Evolutionary conservation across 1,140 invertebrate genomes (phyloP), one percentile per base, ranked within the genome.

Genomic region (Heliconius eleuchia): DNA sequence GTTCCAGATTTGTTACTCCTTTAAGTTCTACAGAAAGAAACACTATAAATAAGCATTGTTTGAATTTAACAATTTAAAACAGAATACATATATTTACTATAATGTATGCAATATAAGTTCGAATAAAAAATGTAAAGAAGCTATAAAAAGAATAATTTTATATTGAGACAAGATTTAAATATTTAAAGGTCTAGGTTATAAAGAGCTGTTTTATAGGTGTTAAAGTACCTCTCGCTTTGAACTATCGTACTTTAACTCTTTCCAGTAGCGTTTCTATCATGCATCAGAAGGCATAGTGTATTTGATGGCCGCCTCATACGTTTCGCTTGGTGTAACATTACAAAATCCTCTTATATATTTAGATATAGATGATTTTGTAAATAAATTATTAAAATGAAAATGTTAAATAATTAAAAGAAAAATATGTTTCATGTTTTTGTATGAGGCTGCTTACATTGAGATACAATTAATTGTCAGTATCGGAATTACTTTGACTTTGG

Each of bases 141-240:
- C 42, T 16, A 30, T 23, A 30, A 66, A 27, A 30, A 30, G 60
- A 66, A 66, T 66, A 30, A 30, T 66, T 66, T 66, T 27, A 66
- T 66, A 66, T 66, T 66, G 60, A 66, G 13, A 76, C 16, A 42
- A 76, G 37, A 66, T 52, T 76, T 70, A 39, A 66, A 42, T 76
- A 66, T 76, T 76, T 74, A 57, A 52, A 74, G 18, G 16, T 74
- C 7, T 23, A 42, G 13, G 9, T 37, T 66, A 11, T 66, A 66
- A 52, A 57, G 60, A 30, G 60, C 27, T n/a, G 30, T 18, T 74
- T 55, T 55, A 74, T 30, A 50, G 18, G n/a, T 66, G 60, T 66
- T 66, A 30, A 42, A 76, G 74, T 37, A 75, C 57, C 74, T 75
- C 52, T 75, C n/a, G 34, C 74, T 75, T 23, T 76, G 74, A 70